These are phyloP conservation scores for Delphinus delphis DNA, from an alignment of 2,113 vertebrate species.

Conservation along the genomic window DNA sequence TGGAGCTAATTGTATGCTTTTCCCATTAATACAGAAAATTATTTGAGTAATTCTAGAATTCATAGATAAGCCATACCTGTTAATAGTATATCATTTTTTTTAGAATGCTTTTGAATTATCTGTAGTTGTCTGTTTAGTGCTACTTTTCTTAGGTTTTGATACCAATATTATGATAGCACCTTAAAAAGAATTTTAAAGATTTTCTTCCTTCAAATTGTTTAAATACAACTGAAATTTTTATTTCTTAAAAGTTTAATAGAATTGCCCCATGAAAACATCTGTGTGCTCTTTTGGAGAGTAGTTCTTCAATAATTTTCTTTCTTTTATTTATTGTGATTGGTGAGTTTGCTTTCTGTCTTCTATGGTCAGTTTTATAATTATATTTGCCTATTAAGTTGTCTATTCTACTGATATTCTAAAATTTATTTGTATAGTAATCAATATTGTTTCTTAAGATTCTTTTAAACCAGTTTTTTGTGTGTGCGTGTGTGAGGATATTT, in stretches of 20 bases:
- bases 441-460: background rate
- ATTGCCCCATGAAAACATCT: background rate
- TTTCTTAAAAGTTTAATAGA: conserved; percentile 44
- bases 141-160: background rate
- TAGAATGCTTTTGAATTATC: conserved; percentile 17
- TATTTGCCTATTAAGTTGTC: background rate
- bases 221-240: background rate
- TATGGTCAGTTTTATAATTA: background rate
- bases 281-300: background rate
- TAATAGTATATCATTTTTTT: background rate
- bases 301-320: background rate
- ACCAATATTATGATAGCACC: background rate
- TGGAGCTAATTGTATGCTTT: background rate
- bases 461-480: background rate
- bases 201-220: background rate
- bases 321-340: background rate
- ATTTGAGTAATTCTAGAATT: conserved; percentile 33
- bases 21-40: background rate
- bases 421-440: background rate
- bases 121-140: background rate
- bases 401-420: background rate
- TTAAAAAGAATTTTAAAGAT: background rate
- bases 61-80: background rate
- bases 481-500: background rate
- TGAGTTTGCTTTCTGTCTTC: background rate